phyloP scores from a whole-genome alignment of 2,113 vertebrate genomes.

The Hystrix brachyura region DNA sequence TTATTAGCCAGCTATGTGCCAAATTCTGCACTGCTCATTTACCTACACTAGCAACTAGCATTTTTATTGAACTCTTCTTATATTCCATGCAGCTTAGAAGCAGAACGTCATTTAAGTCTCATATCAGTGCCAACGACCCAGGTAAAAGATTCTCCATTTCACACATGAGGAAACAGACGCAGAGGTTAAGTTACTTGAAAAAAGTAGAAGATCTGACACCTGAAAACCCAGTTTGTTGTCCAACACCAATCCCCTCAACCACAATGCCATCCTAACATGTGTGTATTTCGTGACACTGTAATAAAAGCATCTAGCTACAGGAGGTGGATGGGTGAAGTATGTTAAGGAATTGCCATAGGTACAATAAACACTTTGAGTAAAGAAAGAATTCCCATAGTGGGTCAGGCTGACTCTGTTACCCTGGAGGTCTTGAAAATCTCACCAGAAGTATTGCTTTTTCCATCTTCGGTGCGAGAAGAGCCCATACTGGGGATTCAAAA shows the following conservation, averaged over 20 bases:
- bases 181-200: neutral
- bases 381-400: neutral
- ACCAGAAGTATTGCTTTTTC: neutral
- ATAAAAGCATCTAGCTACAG: neutral
- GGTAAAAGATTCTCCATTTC: neutral
- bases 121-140: neutral
- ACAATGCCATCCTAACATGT: neutral
- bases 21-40: too few relatives aligned
- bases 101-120: neutral
- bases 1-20: neutral
- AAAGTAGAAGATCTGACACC: neutral
- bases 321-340: neutral
- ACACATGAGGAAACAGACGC: neutral
- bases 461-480: neutral
- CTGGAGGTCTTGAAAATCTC: neutral
- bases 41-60: neutral
- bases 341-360: neutral
- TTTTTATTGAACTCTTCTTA: neutral
- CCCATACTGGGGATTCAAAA: too few relatives aligned
- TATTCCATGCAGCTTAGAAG: neutral
- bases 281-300: neutral
- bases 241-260: too few relatives aligned
- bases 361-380: neutral
- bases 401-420: neutral
- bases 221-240: neutral